These are phyloP conservation scores for Pterocles gutturalis DNA, from an alignment of 2,113 vertebrate species.

Conservation along the genomic window DNA sequence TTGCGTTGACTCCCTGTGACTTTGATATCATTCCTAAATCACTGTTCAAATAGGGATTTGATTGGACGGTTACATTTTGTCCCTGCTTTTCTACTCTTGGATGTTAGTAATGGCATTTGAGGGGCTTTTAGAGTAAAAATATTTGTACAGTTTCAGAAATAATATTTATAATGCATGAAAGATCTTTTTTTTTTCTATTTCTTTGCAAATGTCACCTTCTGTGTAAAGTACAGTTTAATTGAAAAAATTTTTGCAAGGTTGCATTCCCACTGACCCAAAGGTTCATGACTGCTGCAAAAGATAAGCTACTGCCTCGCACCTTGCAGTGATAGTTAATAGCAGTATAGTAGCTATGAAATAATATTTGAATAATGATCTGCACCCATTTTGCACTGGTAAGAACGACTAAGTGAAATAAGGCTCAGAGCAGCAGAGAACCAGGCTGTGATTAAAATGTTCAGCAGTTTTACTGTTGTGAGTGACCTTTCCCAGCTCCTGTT, in stretches of 20 bases:
- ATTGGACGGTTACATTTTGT: background rate
- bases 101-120: background rate
- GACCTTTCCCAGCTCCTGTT: conserved; percentile 45
- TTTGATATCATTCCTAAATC: background rate
- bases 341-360: background rate
- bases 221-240: background rate
- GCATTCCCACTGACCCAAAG: background rate
- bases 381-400: background rate
- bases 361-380: background rate
- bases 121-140: background rate
- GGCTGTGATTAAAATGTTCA: conserved; percentile 45
- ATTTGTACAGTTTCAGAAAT: background rate
- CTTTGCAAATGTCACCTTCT: conserved; percentile 1
- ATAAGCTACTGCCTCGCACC: background rate
- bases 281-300: background rate
- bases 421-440: conserved; percentile 7
- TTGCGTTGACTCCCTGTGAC: background rate
- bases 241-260: background rate
- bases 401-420: conserved; percentile 19
- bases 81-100: background rate
- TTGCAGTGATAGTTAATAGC: background rate
- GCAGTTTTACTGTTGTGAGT: conserved; percentile 12
- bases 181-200: background rate
- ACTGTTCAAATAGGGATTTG: background rate
- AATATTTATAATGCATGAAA: conserved; percentile 1